Percentiles rank a stretch among this genome's conserved stretches.
phyloP scores from a whole-genome alignment of 2,113 vertebrate genomes.

The Oplegnathus fasciatus region DNA sequence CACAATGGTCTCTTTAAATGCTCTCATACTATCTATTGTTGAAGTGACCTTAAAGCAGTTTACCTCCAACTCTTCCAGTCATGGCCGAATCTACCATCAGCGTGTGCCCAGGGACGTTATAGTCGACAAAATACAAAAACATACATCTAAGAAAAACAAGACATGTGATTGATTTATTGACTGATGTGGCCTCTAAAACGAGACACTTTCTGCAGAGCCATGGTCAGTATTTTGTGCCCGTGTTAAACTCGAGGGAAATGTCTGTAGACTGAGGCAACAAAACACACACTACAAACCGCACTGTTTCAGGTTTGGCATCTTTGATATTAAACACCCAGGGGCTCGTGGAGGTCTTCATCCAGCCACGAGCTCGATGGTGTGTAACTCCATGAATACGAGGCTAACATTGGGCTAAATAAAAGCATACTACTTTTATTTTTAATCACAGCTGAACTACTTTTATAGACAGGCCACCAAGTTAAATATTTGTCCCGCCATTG shows the following conservation, averaged over 20 bases:
- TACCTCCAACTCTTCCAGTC: background rate
- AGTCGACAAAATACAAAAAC: background rate
- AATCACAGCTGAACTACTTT: background rate
- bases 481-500: background rate
- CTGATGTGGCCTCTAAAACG: background rate
- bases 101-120: background rate
- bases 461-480: background rate
- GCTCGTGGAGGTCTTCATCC: background rate
- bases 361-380: background rate
- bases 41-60: background rate
- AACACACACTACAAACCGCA: background rate
- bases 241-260: background rate
- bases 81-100: background rate
- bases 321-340: background rate
- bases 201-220: background rate
- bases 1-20: background rate
- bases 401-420: background rate
- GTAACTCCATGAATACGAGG: background rate
- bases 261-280: background rate
- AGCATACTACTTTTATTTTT: background rate
- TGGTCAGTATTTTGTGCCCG: background rate
- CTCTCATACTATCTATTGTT: background rate
- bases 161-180: constrained; percentile 16
- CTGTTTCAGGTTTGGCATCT: background rate
- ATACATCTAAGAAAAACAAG: background rate